Evolutionary conservation across 2,888 invertebrate genomes (phyloP), one percentile per base, ranked within the genome.

Genomic region (Anarsia innoxiella): DNA sequence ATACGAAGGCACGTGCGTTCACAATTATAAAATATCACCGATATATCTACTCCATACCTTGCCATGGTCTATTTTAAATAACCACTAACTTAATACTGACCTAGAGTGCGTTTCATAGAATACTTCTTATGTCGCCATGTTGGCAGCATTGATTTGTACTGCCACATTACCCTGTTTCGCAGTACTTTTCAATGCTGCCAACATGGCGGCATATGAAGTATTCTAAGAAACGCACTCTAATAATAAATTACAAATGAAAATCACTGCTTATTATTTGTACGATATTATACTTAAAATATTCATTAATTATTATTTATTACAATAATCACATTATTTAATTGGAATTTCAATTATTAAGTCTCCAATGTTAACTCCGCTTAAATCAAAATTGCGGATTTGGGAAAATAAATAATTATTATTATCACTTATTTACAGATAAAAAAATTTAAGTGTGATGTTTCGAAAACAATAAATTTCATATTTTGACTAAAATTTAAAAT

Each of bases 1-100:
- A 59, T 55, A 44, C 44, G 53, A 79, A 79, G 79, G 79, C 79
- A 79, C 80, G 55, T 61, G 52, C 58, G 56, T 63, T 63, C 66
- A 63, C 59, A 59, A 56, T 49, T 45, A n/a, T 48, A 12, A 12
- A 28, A 35, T 28, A 46, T 52, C 45, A 56, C 38, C 43, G 67
- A 64, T 60, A 63, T 64, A 65, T 57, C 59, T 35, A 46, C 30
- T n/a, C 25, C 25, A 25, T 25, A n/a, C n/a, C n/a, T 9, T 25
- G 4, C n/a, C 25, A n/a, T 25, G 4, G 25, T 25, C 3, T 25
- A 25, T 8, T 25, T 25, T 25, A 5, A 25, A 28, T 5, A 35
- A 28, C 15, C 23, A 31, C n/a, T 12, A n/a, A 41, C 41, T 44
- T 49, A 53, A 52, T 52, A 56, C 53, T 54, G 51, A 52, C 45